phyloP scores from a whole-genome alignment of 2,113 vertebrate species.

The Hemiprocne comata region DNA sequence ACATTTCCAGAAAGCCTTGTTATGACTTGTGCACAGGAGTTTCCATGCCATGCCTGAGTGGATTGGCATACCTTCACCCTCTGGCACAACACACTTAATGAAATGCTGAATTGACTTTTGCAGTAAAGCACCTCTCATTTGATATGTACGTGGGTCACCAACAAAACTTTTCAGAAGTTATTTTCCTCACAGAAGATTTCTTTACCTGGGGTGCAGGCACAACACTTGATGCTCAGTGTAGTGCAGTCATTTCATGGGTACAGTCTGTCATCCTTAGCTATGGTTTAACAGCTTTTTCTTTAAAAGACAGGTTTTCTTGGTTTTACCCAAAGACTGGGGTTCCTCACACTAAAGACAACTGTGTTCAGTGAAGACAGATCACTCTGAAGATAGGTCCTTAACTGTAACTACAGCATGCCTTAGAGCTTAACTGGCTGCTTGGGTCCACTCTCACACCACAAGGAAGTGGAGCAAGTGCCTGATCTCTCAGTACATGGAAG shows the following conservation, averaged over 20 bases:
- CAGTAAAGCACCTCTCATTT: neutral
- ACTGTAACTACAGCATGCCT: accelerated
- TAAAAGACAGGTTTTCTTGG: neutral
- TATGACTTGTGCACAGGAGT: neutral
- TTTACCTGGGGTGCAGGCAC: neutral
- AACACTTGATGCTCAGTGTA: neutral
- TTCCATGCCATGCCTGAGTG: neutral
- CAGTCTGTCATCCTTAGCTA: neutral
- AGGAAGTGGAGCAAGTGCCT: neutral
- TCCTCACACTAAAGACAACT: neutral
- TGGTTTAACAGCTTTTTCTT: neutral
- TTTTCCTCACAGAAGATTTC: neutral
- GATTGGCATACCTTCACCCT: neutral
- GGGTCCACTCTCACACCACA: neutral
- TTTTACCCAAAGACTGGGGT: neutral
- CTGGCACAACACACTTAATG: neutral
- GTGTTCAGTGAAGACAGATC: neutral
- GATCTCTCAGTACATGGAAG: neutral
- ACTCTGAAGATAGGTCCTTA: neutral
- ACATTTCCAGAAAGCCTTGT: constrained; percentile 27
- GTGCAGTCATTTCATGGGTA: neutral
- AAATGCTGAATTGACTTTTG: neutral
- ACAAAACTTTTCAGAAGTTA: neutral
- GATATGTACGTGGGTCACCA: neutral
- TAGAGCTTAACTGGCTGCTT: neutral